Percentiles rank a stretch among this genome's conserved stretches.
These are phyloP conservation scores for Reticulitermes speratus DNA, from an alignment of 1,140 invertebrate genomes.

Conservation along the genomic window DNA sequence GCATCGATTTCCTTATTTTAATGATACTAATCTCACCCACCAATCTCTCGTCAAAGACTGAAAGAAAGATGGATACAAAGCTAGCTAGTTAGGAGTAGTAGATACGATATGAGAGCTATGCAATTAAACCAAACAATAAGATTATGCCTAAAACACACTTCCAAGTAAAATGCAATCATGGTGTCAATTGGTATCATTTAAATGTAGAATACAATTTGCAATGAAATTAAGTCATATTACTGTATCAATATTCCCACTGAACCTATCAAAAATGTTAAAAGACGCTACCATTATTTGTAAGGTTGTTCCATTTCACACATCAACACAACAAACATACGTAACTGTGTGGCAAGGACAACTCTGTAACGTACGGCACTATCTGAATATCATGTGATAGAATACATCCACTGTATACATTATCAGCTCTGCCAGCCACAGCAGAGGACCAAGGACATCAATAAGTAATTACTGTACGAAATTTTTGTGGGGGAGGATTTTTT, in stretches of 20 bases:
- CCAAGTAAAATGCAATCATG: conserved; percentile 19
- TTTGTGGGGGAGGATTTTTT: neutral
- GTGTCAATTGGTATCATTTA: neutral
- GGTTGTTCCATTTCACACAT: conserved; percentile 26
- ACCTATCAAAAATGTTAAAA: conserved; percentile 26
- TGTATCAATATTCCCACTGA: conserved; percentile 21
- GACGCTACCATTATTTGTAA: conserved; percentile 11
- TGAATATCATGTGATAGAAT: conserved; percentile 29
- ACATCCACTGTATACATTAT: conserved; percentile 28
- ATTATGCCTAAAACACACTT: conserved; percentile 11
- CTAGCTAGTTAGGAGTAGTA: neutral
- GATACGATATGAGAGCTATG: conserved; percentile 12
- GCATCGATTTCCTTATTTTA: neutral
- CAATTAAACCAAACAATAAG: conserved; percentile 14
- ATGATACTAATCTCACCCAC: conserved; percentile 7
- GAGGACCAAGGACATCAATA: conserved; percentile 4
- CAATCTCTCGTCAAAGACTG: neutral
- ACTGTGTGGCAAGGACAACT: conserved; percentile 29
- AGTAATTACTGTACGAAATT: conserved; percentile 30
- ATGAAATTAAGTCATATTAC: conserved; percentile 25
- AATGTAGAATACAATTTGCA: neutral
- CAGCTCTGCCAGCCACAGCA: conserved; percentile 16
- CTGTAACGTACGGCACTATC: conserved; percentile 22
- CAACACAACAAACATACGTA: conserved; percentile 30
- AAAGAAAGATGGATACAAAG: conserved; percentile 9